Conservation (phyloP, 2,888 invertebrate species). For the Leptogaster cylindrica region DNA sequence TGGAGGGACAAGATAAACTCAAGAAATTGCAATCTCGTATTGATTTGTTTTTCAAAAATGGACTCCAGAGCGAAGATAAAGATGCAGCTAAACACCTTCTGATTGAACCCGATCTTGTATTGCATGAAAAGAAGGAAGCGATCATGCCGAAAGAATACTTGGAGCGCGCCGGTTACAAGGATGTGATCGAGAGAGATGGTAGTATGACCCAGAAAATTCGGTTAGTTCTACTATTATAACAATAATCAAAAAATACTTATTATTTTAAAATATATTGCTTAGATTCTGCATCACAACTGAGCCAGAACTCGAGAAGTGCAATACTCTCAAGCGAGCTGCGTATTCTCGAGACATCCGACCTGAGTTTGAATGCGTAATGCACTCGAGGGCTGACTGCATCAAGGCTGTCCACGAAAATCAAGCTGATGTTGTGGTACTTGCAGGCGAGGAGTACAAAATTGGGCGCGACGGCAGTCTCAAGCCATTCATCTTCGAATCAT, state of each 20-base stretch:
- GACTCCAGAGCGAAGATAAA: slow-evolving; percentile 56
- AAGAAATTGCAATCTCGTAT: slow-evolving; percentile 58
- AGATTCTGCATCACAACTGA: slow-evolving; percentile 73
- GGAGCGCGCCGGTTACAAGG: slow-evolving; percentile 70
- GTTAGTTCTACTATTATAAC: slow-evolving; percentile 48
- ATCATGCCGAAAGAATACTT: slow-evolving; percentile 67
- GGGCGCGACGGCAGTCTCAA: slow-evolving; percentile 53
- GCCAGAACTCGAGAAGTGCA: slow-evolving; percentile 76
- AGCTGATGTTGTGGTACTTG: slow-evolving; percentile 54
- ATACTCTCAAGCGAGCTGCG: slow-evolving; percentile 72
- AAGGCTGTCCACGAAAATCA: slow-evolving; percentile 53
- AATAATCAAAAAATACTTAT: neutral
- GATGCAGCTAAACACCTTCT: slow-evolving; percentile 64
- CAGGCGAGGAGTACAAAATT: slow-evolving; percentile 50
- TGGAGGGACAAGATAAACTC: slow-evolving; percentile 54
- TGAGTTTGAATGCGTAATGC: slow-evolving; percentile 75
- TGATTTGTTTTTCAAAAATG: slow-evolving; percentile 58
- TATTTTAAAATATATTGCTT: too few species aligned
- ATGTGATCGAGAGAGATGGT: slow-evolving; percentile 76
- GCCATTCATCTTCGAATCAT: slow-evolving; percentile 57
- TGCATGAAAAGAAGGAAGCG: slow-evolving; percentile 63
- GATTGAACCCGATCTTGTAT: slow-evolving; percentile 66
- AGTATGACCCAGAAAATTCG: slow-evolving; percentile 70
- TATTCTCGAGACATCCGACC: slow-evolving; percentile 82
- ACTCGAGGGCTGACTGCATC: slow-evolving; percentile 65